These are phyloP conservation scores for Tuberolachnus salignus DNA, from an alignment of 2,888 invertebrate genomes.

Conservation along the genomic window DNA sequence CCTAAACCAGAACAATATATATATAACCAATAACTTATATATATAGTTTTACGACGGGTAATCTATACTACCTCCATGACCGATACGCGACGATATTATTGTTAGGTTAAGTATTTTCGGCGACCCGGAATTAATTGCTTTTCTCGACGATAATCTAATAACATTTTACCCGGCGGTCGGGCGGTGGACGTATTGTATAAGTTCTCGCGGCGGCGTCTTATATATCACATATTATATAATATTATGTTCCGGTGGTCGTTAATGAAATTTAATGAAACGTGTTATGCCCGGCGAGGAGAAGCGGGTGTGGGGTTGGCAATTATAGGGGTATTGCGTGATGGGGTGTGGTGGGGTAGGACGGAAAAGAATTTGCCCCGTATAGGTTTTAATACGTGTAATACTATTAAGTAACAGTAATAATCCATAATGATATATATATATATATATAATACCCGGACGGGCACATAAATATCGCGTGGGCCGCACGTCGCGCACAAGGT, in stretches of 20 bases:
- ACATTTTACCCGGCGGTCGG: not conserved
- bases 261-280: constrained; percentile 44
- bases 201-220: not conserved
- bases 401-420: not conserved
- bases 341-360: no score
- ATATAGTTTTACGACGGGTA: not conserved
- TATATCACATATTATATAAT: not conserved
- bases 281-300: not conserved
- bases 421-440: no score
- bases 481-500: constrained; percentile 34
- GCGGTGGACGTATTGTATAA: no score
- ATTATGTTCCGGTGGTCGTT: constrained; percentile 12
- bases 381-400: no score
- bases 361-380: constrained; percentile 26
- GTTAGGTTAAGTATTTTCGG: not conserved
- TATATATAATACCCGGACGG: constrained; percentile 3
- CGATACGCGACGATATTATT: not conserved
- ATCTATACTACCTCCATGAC: no score
- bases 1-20: not conserved
- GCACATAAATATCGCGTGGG: constrained; percentile 42
- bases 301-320: no score
- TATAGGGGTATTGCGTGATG: not conserved
- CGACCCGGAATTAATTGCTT: constrained; percentile 16
- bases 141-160: constrained; percentile 5
- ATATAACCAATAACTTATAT: constrained; percentile 4